These are phyloP conservation scores for Channa argus DNA, from an alignment of 2,113 vertebrate species.

Conservation along the genomic window DNA sequence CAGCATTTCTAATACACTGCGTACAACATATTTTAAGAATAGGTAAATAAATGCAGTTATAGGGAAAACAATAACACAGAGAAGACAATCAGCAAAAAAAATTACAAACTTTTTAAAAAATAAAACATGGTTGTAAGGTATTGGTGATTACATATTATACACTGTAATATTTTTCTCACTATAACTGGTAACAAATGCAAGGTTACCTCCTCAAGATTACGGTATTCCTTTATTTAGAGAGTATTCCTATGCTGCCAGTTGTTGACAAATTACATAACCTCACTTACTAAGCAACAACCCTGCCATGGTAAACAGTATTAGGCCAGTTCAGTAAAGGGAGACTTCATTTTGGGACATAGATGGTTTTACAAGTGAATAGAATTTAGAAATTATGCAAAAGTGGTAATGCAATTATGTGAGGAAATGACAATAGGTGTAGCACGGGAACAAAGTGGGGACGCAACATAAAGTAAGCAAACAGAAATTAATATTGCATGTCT, in stretches of 20 bases:
- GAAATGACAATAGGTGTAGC: neutral
- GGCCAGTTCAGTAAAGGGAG: neutral
- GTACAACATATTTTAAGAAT: too few species aligned
- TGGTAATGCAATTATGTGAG: neutral
- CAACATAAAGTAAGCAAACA: neutral
- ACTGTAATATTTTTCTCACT: too few species aligned
- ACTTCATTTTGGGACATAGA: too few species aligned
- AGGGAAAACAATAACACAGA: neutral
- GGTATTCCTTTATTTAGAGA: too few species aligned
- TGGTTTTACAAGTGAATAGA: neutral
- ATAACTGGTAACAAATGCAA: too few species aligned
- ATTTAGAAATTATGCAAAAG: neutral
- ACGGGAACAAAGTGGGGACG: neutral
- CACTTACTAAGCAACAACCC: constrained; percentile 4
- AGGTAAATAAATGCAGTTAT: too few species aligned
- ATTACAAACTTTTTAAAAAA: too few species aligned
- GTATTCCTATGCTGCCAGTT: neutral
- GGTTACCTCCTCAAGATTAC: neutral
- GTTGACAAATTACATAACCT: constrained; percentile 2
- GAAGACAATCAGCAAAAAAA: neutral
- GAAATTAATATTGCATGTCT: too few species aligned
- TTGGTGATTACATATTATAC: too few species aligned
- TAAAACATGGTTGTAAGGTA: too few species aligned
- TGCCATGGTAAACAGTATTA: neutral
- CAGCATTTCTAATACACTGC: too few species aligned